A percentile compares a stretch with the other conserved stretches of the same genome.
phyloP scores from a whole-genome alignment of 2,113 vertebrate species.

The Phyllostomus discolor region DNA sequence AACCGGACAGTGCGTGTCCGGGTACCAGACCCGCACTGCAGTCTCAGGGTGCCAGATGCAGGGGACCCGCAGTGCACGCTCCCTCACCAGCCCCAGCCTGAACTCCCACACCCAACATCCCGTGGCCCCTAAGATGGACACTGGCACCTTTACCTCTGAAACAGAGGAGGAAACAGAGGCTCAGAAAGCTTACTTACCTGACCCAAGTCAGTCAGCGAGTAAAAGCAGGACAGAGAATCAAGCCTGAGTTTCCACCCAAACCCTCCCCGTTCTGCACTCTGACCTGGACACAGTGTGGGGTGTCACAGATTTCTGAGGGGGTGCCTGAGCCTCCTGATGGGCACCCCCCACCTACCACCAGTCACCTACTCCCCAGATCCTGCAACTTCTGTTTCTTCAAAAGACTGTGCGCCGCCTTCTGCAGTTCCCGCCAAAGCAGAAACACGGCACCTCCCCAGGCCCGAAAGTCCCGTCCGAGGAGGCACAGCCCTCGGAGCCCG shows the following conservation, averaged over 20 bases:
- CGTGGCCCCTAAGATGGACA: fast-evolving
- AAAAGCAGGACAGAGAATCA: not conserved
- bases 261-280: too few relatives aligned
- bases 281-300: fast-evolving
- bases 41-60: not conserved
- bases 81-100: not conserved
- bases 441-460: not conserved
- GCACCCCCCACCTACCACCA: fast-evolving
- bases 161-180: not conserved
- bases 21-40: not conserved
- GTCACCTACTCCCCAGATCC: not conserved
- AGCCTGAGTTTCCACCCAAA: not conserved
- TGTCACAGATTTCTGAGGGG: too few relatives aligned
- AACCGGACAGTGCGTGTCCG: not conserved
- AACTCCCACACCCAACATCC: not conserved
- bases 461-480: not conserved
- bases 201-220: not conserved
- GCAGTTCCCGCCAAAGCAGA: fast-evolving
- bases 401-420: not conserved
- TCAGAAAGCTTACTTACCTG: not conserved
- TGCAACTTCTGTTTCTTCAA: not conserved
- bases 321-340: not conserved
- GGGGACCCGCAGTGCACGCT: not conserved
- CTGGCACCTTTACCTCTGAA: fast-evolving
- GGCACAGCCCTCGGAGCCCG: not conserved